Evolutionary conservation across 2,797 vertebrate species (phyloP).

Genomic region (Coranthus polyacanthus): DNA sequence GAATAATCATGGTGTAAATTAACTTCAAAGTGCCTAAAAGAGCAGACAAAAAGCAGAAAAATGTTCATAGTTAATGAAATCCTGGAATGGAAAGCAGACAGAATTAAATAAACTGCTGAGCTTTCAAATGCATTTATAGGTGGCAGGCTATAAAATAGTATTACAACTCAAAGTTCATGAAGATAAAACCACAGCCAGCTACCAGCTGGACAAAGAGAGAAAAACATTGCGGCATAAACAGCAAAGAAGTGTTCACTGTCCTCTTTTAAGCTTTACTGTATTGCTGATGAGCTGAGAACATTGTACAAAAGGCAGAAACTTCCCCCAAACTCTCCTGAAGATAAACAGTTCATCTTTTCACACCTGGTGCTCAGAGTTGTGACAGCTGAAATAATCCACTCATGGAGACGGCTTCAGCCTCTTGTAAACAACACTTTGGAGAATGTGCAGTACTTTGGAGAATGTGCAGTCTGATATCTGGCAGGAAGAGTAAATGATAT

Average conservation of each 20-base stretch:
- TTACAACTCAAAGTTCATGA: background rate
- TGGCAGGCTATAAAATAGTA: background rate
- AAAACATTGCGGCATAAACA: background rate
- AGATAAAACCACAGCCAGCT: background rate
- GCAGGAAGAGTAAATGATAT: slow-evolving; percentile 19
- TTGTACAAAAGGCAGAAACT: slow-evolving; percentile 18
- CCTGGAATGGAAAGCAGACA: background rate
- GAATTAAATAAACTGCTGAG: background rate
- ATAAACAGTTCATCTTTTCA: slow-evolving; percentile 33
- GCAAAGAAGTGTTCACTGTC: background rate
- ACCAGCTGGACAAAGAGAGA: background rate
- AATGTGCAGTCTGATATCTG: slow-evolving; percentile 43
- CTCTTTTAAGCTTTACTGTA: slow-evolving; percentile 8
- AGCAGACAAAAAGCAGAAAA: background rate
- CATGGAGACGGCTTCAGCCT: slow-evolving; percentile 44
- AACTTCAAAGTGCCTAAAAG: background rate
- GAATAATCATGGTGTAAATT: background rate
- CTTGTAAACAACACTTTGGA: slow-evolving; percentile 48
- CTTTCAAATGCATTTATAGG: background rate
- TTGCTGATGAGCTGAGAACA: background rate
- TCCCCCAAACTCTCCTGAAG: slow-evolving; percentile 23
- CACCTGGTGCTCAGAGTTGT: slow-evolving; percentile 46
- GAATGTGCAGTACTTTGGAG: slow-evolving; percentile 42
- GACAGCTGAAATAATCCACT: slow-evolving; percentile 71
- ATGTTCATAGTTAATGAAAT: slow-evolving; percentile 6